phyloP scores from a whole-genome alignment of 2,888 invertebrate species.

The Chaetoderma sp. region DNA sequence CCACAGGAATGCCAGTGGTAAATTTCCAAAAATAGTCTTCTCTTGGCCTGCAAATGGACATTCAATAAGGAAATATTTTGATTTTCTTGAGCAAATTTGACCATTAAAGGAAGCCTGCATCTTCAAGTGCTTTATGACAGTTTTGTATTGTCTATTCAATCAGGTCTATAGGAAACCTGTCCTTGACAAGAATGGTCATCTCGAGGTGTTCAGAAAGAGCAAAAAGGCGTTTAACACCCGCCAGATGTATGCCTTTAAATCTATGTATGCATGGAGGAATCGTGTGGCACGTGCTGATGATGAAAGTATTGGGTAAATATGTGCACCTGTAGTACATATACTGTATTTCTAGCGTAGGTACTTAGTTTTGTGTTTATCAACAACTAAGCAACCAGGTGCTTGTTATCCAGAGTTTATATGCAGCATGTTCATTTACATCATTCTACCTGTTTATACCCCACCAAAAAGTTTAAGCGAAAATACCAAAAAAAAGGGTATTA shows the following conservation, averaged over 20 bases:
- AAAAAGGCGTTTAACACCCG: constrained; percentile 85
- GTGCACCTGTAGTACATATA: background rate
- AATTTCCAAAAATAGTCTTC: too few relatives aligned
- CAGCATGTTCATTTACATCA: background rate
- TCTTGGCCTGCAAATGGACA: too few relatives aligned
- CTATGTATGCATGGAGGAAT: constrained; percentile 91
- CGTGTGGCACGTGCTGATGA: constrained; percentile 85
- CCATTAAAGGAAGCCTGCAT: too few relatives aligned
- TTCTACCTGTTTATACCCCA: too few relatives aligned
- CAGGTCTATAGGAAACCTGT: constrained; percentile 85
- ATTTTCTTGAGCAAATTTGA: too few relatives aligned
- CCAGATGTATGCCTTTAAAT: constrained; percentile 85
- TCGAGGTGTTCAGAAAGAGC: constrained; percentile 82
- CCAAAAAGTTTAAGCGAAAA: too few relatives aligned
- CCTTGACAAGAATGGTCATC: constrained; percentile 78
- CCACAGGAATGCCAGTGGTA: too few relatives aligned
- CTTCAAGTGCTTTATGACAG: too few relatives aligned
- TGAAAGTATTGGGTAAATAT: constrained; percentile 82
- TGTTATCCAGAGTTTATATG: background rate
- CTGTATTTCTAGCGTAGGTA: background rate
- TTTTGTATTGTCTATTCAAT: too few relatives aligned
- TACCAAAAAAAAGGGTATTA: too few relatives aligned
- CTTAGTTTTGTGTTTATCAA: background rate
- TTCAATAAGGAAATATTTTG: too few relatives aligned
- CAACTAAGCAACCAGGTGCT: background rate